Evolutionary conservation across 2,888 invertebrate species (phyloP).

Genomic region (Stegophylla sp.): DNA sequence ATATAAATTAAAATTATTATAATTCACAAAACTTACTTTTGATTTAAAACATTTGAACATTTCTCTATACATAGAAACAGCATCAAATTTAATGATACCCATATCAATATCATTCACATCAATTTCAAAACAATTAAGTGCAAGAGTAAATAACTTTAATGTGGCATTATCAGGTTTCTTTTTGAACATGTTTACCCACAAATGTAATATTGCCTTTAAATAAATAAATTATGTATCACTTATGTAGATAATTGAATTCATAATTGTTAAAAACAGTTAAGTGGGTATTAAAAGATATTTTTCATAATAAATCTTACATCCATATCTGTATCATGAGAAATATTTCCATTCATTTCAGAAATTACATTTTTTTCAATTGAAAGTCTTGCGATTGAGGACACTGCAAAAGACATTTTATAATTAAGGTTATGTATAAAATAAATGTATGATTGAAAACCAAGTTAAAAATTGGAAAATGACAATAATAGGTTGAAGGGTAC

Average conservation of each 20-base stretch:
- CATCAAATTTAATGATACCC: slow-evolving; percentile 25
- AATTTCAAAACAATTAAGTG: slow-evolving; percentile 36
- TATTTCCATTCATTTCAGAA: neutral
- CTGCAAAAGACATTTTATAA: neutral
- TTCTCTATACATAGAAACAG: neutral
- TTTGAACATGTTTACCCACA: slow-evolving; percentile 12
- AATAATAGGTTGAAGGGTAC: no score
- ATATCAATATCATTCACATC: slow-evolving; percentile 19
- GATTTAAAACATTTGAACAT: slow-evolving; percentile 19
- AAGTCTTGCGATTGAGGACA: neutral
- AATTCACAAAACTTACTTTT: neutral
- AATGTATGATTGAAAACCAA: no score
- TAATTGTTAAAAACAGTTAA: neutral
- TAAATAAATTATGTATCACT: neutral
- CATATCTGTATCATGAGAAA: slow-evolving; percentile 25
- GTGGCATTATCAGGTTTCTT: slow-evolving; percentile 20
- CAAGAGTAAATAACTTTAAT: slow-evolving; percentile 32
- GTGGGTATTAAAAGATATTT: neutral
- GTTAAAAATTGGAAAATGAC: no score
- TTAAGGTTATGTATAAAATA: no score
- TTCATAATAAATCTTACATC: slow-evolving; percentile 1
- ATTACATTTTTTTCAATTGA: neutral
- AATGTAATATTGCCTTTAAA: slow-evolving; percentile 19
- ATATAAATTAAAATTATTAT: neutral
- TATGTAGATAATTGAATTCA: neutral